Conservation (phyloP, 2,113 vertebrate species). For the Coptodon rendalli region DNA sequence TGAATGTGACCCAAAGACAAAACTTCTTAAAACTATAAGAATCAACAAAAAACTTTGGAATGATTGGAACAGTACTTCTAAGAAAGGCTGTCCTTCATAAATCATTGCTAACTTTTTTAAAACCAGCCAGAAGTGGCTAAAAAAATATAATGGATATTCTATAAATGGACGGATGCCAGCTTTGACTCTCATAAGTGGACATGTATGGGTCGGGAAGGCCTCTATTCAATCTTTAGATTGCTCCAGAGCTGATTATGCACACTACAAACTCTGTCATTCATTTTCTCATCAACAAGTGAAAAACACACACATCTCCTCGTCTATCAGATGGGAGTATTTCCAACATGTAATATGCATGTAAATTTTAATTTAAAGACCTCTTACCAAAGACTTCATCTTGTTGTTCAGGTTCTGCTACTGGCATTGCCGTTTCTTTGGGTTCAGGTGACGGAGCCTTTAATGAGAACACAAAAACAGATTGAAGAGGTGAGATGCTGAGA, state of each 20-base stretch:
- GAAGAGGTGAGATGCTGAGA: slow-evolving; percentile 38
- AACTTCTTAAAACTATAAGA: not conserved
- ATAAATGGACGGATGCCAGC: not conserved
- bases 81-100: not conserved
- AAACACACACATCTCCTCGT: not conserved
- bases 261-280: not conserved
- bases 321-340: not conserved
- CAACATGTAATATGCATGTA: not conserved
- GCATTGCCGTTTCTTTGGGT: not conserved
- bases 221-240: not conserved
- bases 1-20: not conserved
- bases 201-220: not conserved
- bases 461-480: slow-evolving; percentile 54
- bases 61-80: not conserved
- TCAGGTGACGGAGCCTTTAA: slow-evolving; percentile 58
- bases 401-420: slow-evolving; percentile 44
- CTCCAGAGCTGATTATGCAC: not conserved
- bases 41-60: not conserved
- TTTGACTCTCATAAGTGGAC: not conserved
- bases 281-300: not conserved
- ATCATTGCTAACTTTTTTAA: not conserved
- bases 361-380: not conserved
- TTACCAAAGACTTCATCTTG: slow-evolving; percentile 88
- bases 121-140: not conserved
- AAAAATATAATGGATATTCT: not conserved